Evolutionary conservation across 37 sponge, comb jelly and placozoan genomes (phyloP), one percentile per base, ranked within the genome.

Genomic region (Mnemiopsis leidyi): DNA sequence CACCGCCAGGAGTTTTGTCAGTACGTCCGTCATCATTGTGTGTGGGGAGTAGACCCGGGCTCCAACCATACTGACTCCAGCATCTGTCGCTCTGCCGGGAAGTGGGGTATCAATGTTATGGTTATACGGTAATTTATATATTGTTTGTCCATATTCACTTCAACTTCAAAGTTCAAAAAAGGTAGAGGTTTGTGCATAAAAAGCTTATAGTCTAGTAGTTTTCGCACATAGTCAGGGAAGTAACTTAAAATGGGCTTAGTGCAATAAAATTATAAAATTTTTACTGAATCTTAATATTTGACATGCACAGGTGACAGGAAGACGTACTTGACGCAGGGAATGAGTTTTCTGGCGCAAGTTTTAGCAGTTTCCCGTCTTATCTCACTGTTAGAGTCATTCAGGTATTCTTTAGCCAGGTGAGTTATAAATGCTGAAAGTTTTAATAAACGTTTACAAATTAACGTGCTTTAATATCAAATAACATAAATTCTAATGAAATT

Each of bases 1-100:
- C 21, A 96, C 96, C 29, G 94, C 94, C 26, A 97, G 94, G 36
- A 97, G 93, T 68, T 96, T 95, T 0, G 92, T 82, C 36, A 97
- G 82, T 25, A 97, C 96, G 0, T 97, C 97, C n/a, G 95, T 93
- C 69, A 97, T 96, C 34, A 96, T 38, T 3, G 90, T 85, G 48
- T 85, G 90, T 13, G 90, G 61, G 9, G 90, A 85, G 48, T 33
- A 85, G 28, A 77, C 79, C 2, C 79, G 32, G 20, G 32, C 32
- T 3, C 79, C 79, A 5, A 48, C 61, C 79, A 77, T 28, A 36
- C 33, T 77, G 3, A 77, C 32, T 20, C 79, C 79, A 77, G 79
- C 32, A 34, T 77, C 1, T 9, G 34, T 77, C 32, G 79, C 79
- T 20, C 79, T 77, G 35, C 9, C 3, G 20, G n/a, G 30, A n/a